phyloP scores from a whole-genome alignment of 2,888 invertebrate species.

The Imbricaverruca yamaguchii region DNA sequence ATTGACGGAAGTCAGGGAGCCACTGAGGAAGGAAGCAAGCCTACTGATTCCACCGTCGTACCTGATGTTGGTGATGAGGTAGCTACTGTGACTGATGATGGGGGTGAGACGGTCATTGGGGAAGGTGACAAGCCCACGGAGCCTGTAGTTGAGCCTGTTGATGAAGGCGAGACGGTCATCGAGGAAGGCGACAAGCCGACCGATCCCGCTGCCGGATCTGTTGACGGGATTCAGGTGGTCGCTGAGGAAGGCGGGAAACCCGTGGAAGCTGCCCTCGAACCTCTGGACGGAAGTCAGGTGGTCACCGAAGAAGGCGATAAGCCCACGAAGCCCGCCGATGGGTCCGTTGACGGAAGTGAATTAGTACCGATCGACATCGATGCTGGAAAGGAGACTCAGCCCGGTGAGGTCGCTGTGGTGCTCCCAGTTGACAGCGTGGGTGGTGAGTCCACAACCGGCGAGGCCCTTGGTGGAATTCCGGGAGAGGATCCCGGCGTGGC shows the following conservation, averaged over 20 bases:
- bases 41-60: constrained; percentile 23
- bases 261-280: not conserved
- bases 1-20: not conserved
- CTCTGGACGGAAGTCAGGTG: not conserved
- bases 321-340: not conserved
- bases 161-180: not conserved
- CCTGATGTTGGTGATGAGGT: constrained; percentile 26
- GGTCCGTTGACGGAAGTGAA: not conserved
- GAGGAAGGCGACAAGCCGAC: not conserved
- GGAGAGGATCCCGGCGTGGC: not conserved
- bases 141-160: not conserved
- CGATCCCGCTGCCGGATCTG: not conserved
- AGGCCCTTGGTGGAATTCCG: too few relatives aligned
- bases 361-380: not conserved
- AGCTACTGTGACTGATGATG: constrained; percentile 30
- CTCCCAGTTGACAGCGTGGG: not conserved
- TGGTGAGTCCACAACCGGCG: not conserved
- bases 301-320: constrained; percentile 15
- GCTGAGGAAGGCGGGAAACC: not conserved
- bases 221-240: not conserved
- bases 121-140: not conserved
- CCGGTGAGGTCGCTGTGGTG: not conserved
- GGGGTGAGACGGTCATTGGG: too few relatives aligned
- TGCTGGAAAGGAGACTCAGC: constrained; percentile 21
- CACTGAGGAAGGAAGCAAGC: constrained; percentile 16